Base-by-base conservation (phyloP, 2,113 vertebrate species). In the Ctenodactylus gundi region DNA sequence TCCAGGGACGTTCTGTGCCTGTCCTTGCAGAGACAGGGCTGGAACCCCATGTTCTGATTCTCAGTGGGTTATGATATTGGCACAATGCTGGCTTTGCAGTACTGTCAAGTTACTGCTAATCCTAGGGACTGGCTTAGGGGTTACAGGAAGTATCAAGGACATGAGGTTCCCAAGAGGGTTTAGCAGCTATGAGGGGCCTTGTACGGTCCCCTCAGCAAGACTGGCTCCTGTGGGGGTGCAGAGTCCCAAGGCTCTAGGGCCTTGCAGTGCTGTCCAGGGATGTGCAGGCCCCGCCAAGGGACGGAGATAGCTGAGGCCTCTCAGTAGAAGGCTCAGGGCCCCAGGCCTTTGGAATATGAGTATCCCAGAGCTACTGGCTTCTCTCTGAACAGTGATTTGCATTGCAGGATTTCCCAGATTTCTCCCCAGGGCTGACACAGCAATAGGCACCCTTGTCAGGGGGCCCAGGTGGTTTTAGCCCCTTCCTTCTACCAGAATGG, bases 401-500 rank as follows among this genome's bases (percentile, higher is more conserved):
- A 39, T 44, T 23, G n/a, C 27, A 64, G 29, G 20, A 6, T 70
- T 88, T 80, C 49, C 44, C 70, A 84, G 46, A 90, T 57, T 41
- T 82, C 72, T 84, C 25, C 58, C 68, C 31, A 53, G 58, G 8
- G 80, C 0, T 20, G 4, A 21, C 14, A 65, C 3, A 17, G 41
- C 8, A 60, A 20, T 36, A 39, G 51, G 20, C 14, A 17, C 17
- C 73, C 41, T 49, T 0, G 7, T 27, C 14, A 8, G 93, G 88
- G 97, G 67, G 75, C 90, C 81, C 83, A 73, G 90, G 68, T n/a
- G n/a, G n/a, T n/a, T n/a, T n/a, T n/a, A n/a, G n/a, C n/a, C n/a
- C n/a, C 82, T n/a, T 97, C 88, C 94, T 87, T 70, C 80, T 95
- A 88, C 90, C 31, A 80, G 3, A 65, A 70, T 77, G 12, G 18